phyloP scores from a whole-genome alignment of 2,797 vertebrate species.

The Sphenopsis melanotis region DNA sequence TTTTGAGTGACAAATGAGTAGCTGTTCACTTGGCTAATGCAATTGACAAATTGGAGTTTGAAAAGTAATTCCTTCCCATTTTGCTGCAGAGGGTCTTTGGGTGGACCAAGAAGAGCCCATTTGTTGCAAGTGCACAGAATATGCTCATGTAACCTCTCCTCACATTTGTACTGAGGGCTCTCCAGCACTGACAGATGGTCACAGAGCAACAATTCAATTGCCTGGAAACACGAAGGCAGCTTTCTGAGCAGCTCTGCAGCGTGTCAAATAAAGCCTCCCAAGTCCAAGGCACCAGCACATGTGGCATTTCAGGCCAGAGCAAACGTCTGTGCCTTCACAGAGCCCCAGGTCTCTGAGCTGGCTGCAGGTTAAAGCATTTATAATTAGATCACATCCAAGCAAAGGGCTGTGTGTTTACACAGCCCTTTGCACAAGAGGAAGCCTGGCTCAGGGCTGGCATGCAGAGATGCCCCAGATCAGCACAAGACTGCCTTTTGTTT shows the following conservation, averaged over 20 bases:
- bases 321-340: background rate
- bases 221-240: background rate
- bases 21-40: background rate
- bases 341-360: background rate
- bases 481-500: background rate
- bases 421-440: background rate
- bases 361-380: background rate
- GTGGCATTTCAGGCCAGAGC: background rate
- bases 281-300: background rate
- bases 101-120: background rate
- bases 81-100: background rate
- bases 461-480: background rate
- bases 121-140: background rate
- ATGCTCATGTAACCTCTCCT: background rate
- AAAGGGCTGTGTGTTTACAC: background rate
- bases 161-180: background rate
- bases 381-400: background rate
- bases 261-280: background rate
- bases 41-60: background rate
- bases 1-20: background rate
- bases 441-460: background rate
- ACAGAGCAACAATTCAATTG: background rate
- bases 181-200: background rate
- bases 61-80: background rate
- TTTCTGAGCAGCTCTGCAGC: background rate